Base-by-base conservation (phyloP, 2,888 invertebrate genomes). In the Imbricaverruca yamaguchii region DNA sequence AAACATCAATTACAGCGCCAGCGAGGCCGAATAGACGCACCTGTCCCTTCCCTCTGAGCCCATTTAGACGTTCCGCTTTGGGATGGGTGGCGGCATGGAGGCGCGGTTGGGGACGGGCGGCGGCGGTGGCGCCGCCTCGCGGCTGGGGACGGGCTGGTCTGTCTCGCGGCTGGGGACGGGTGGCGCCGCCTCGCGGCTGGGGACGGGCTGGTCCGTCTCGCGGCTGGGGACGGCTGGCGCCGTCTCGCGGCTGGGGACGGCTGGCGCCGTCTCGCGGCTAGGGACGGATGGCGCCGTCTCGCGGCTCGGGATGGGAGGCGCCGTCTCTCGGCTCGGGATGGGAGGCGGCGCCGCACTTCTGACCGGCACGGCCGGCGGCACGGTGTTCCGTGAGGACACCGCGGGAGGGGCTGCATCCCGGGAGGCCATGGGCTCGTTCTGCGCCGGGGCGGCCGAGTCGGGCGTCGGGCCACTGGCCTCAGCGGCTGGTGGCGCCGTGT, bases 41-140 rank as follows among this genome's bases (percentile, higher is more conserved):
- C 39, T 39, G 39, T 39, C 39, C 39, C 4, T 39, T 39, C 39
- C 39, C 39, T 39, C 39, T 4, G 39, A 1, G 39, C 39, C 39
- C 39, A 39, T 4, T 25, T 69, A 57, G n/a, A 21, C 63, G 57
- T 80, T 78, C 23, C 80, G 82, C 8, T 67, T 67, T 25, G 74
- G 81, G 53, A 69, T 67, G 74, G 77, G 67, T 13, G 81, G 77
- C 80, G 63, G 81, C 12, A 55, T 69, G 13, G 55, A 80, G 23
- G 81, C 61, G 21, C 83, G 81, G 57, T 80, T 69, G 25, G 81
- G 82, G 55, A 83, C 80, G 25, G 82, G 83, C 23, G 82, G 82
- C 18, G 81, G 81, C 13, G 81, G 81, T 10, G 80, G 77, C 10
- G 53, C 69, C 39, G 78, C 59, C 53, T 57, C 23, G 80, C 81